phyloP scores from a whole-genome alignment of 1,140 invertebrate genomes.

The Drosophila mojavensis region DNA sequence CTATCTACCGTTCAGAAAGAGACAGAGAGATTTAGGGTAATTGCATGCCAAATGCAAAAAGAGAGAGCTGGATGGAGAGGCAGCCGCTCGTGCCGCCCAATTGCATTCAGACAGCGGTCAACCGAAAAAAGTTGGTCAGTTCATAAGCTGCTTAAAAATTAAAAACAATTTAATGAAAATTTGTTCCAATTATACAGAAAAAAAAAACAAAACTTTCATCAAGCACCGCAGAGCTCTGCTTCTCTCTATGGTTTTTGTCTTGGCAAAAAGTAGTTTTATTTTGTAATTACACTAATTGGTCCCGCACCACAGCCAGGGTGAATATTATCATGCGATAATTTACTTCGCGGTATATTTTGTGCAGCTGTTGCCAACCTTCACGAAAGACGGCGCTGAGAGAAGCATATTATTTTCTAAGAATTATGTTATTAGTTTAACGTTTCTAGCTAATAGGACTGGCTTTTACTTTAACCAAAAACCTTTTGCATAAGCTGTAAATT shows the following conservation, averaged over 20 bases:
- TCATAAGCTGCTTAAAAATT: conserved; percentile 69
- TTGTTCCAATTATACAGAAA: conserved; percentile 21
- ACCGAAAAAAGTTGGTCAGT: conserved; percentile 28
- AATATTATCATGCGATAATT: conserved; percentile 66
- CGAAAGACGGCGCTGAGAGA: neutral
- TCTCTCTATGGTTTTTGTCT: conserved; percentile 25
- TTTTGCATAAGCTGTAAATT: neutral
- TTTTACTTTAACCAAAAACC: neutral
- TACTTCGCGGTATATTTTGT: conserved; percentile 39
- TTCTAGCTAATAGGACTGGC: neutral
- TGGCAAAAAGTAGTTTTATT: conserved; percentile 39
- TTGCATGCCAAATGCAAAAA: neutral
- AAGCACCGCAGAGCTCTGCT: conserved; percentile 17
- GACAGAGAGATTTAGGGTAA: neutral
- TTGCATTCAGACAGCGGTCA: conserved; percentile 14
- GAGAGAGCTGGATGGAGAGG: conserved; percentile 3
- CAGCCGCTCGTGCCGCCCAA: neutral
- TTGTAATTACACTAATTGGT: conserved; percentile 76
- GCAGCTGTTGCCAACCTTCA: neutral
- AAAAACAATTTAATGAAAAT: conserved; percentile 70
- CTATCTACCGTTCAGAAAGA: conserved; percentile 10
- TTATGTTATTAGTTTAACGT: neutral
- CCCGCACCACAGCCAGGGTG: conserved; percentile 5
- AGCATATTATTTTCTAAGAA: neutral
- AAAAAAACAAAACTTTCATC: neutral